Conservation (phyloP, 92 coral and sea anemone genomes). For the Heliopora coerulea region DNA sequence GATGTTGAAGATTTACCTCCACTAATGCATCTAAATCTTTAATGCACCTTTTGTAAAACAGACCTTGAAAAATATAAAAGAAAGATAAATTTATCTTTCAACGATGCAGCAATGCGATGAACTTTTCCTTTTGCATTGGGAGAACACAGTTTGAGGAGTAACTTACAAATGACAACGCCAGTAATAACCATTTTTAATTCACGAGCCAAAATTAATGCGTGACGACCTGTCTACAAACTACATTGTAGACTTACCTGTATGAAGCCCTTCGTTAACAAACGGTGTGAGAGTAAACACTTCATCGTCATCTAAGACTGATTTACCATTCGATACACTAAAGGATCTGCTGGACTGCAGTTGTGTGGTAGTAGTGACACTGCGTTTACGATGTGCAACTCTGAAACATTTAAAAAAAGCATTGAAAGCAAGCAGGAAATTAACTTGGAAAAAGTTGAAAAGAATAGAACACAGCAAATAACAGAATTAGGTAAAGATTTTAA, state of each 20-base stretch:
- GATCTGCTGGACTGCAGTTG: constrained; percentile 21
- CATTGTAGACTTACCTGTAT: constrained; percentile 64
- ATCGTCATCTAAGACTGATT: constrained; percentile 5
- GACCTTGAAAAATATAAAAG: constrained; percentile 20
- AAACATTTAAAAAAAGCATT: background rate
- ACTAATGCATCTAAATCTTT: constrained; percentile 20
- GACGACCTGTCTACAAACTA: constrained; percentile 31
- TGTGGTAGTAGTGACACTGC: constrained; percentile 52
- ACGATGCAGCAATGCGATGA: too few species aligned
- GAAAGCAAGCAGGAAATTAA: too few species aligned
- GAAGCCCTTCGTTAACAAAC: constrained; percentile 69
- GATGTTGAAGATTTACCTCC: constrained; percentile 15
- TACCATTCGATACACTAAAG: constrained; percentile 13
- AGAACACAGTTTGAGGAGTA: too few species aligned
- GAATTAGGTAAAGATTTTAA: background rate
- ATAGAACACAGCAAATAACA: background rate
- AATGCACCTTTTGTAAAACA: constrained; percentile 40
- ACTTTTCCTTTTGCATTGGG: too few species aligned
- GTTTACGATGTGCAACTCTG: constrained; percentile 63
- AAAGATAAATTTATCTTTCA: too few species aligned
- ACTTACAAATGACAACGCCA: too few species aligned
- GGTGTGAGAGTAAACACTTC: constrained; percentile 61
- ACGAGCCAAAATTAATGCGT: constrained; percentile 46
- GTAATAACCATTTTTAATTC: too few species aligned
- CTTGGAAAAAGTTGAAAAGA: too few species aligned